Base-by-base conservation (phyloP, 1,140 invertebrate genomes). In the Heliconius hewitsoni region DNA sequence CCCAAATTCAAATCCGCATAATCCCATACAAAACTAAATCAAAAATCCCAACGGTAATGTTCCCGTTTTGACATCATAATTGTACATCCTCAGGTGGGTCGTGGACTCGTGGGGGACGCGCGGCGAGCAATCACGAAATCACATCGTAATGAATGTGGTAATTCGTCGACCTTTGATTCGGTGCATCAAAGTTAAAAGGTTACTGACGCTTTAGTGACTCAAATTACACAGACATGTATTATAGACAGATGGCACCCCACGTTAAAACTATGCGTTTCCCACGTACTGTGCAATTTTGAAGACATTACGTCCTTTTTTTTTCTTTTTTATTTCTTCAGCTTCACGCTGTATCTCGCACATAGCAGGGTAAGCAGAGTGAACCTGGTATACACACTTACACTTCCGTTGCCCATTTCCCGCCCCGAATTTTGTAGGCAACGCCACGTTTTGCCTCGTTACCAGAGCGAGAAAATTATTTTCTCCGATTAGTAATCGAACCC, bases 111-210 rank as follows among this genome's bases (percentile, higher is more conserved):
- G 60, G 60, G 60, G 60, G 60, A 66, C 60, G 13, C 27, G 60
- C 23, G 23, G 27, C 60, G 27, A 13, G 60, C 60, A 66, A 66
- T 66, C 55, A 57, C 55, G 55, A 57, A 23, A 57, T 23, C 60
- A 30, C 60, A 6, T 57, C n/a, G 55, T 66, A 66, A 66, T 66
- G 60, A 66, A 16, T 66, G 60, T 66, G 60, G 60, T 66, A 27
- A 66, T 66, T 66, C 27, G n/a, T 11, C 27, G 60, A 66, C 60
- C 60, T 66, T 66, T 66, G 23, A 66, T 66, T 66, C 60, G 27
- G 60, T 27, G 60, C 27, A 30, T 30, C 60, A 66, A 66, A 66
- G 60, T 66, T 66, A 66, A 66, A 66, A 66, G 60, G 60, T 66
- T 9, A 66, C 11, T 66, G 60, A 66, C 60, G 60, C 11, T 66